Evolutionary conservation across 2,888 invertebrate genomes (phyloP).

Genomic region (Idaea biselata): DNA sequence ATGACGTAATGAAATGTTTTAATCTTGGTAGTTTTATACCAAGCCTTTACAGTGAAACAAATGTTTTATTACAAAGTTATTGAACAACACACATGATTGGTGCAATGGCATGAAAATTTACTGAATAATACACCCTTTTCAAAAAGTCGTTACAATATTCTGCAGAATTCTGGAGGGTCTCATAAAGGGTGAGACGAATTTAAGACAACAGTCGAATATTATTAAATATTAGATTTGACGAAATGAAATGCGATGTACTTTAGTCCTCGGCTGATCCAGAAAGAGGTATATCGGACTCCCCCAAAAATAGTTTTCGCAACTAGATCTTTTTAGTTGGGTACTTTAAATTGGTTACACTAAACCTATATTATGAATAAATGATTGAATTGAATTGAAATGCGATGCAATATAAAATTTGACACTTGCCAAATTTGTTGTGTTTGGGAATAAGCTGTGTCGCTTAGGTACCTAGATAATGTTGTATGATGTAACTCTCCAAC

Average conservation of each 20-base stretch:
- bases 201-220: neutral
- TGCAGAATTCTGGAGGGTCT: neutral
- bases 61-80: neutral
- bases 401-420: too few species aligned
- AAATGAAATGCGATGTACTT: neutral
- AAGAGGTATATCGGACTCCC: too few species aligned
- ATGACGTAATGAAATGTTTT: neutral
- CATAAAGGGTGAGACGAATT: neutral
- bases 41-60: neutral
- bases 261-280: neutral
- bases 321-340: too few species aligned
- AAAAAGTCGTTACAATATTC: too few species aligned
- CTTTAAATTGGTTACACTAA: too few species aligned
- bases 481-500: slow-evolving; percentile 7
- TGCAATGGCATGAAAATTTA: too few species aligned
- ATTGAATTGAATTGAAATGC: too few species aligned
- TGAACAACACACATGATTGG: neutral
- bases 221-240: neutral
- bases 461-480: neutral
- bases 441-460: neutral
- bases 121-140: too few species aligned
- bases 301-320: too few species aligned
- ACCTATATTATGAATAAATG: too few species aligned
- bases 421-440: too few species aligned
- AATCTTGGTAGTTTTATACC: neutral